Evolutionary conservation across 2,113 vertebrate species (phyloP).

Genomic region (Leucoraja erinaceus): DNA sequence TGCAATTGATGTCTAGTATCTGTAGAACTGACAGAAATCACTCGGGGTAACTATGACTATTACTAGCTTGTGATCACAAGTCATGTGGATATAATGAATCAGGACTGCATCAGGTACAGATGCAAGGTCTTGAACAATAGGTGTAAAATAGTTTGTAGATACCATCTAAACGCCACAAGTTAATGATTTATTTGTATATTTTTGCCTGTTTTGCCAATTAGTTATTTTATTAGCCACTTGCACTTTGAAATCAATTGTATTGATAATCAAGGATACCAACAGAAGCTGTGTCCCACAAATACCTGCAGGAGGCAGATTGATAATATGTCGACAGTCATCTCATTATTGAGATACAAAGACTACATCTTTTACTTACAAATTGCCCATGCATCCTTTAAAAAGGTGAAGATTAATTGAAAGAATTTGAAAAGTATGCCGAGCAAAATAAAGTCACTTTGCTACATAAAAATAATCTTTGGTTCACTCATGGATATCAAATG

Average conservation of each 20-base stretch:
- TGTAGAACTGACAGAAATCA: not conserved
- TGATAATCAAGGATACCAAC: not conserved
- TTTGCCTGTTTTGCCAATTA: not conserved
- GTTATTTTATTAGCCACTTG: not conserved
- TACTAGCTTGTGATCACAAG: not conserved
- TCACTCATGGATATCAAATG: too few species aligned
- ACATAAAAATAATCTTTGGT: too few species aligned
- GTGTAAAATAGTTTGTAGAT: not conserved
- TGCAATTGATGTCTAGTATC: not conserved
- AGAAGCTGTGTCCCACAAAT: not conserved
- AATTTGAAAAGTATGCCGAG: too few species aligned
- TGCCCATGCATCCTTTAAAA: too few species aligned
- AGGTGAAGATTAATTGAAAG: too few species aligned
- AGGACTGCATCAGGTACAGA: not conserved
- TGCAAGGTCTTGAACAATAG: not conserved
- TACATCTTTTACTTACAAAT: too few species aligned
- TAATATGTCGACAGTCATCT: not conserved
- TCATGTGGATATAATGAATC: not conserved
- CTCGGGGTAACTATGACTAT: not conserved
- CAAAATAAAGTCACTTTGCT: too few species aligned
- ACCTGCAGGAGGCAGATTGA: not conserved
- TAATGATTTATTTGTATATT: not conserved
- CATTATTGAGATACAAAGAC: not conserved
- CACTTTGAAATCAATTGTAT: not conserved
- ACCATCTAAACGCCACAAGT: not conserved